Percentiles rank a stretch among this genome's conserved stretches.
Conservation (phyloP, 2,113 vertebrate genomes). For the Toxotes chatareus region DNA sequence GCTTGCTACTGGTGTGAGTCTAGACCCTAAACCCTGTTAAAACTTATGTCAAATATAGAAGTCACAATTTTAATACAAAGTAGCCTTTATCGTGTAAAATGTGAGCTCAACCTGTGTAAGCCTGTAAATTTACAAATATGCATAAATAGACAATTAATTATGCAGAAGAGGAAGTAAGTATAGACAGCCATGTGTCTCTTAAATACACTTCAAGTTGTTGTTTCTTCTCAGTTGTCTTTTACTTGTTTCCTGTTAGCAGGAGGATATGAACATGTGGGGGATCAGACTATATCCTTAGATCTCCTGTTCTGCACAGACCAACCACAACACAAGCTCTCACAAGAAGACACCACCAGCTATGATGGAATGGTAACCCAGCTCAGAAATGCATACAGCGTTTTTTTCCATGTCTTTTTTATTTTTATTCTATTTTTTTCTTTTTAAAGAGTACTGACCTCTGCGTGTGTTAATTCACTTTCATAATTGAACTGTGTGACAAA, state of each 20-base stretch:
- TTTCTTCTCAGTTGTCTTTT: not conserved
- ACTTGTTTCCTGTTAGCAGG: slow-evolving; percentile 2
- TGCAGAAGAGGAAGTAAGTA: not conserved
- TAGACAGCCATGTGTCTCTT: slow-evolving; percentile 4
- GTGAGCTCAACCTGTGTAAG: not conserved
- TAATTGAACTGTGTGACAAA: slow-evolving; percentile 24
- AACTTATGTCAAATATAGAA: not conserved
- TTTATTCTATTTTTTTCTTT: not conserved
- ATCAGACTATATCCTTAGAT: slow-evolving; percentile 10
- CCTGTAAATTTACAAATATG: slow-evolving; percentile 1
- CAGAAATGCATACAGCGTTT: not conserved
- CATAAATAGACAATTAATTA: not conserved
- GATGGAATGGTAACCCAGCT: not conserved
- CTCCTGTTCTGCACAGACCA: not conserved
- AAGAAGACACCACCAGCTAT: slow-evolving; percentile 3
- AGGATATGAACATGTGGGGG: not conserved
- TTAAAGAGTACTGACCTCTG: slow-evolving; percentile 19
- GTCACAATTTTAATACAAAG: not conserved
- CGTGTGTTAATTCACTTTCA: slow-evolving; percentile 42
- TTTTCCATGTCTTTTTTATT: not conserved
- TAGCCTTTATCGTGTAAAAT: not conserved
- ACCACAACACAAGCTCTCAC: slow-evolving; percentile 11
- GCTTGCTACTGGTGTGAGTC: not conserved
- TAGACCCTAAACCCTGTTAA: not conserved
- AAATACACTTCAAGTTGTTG: not conserved